A percentile compares a stretch with the other conserved stretches of the same genome.
phyloP scores from a whole-genome alignment of 2,888 invertebrate species.

The Philonicus albiceps region DNA sequence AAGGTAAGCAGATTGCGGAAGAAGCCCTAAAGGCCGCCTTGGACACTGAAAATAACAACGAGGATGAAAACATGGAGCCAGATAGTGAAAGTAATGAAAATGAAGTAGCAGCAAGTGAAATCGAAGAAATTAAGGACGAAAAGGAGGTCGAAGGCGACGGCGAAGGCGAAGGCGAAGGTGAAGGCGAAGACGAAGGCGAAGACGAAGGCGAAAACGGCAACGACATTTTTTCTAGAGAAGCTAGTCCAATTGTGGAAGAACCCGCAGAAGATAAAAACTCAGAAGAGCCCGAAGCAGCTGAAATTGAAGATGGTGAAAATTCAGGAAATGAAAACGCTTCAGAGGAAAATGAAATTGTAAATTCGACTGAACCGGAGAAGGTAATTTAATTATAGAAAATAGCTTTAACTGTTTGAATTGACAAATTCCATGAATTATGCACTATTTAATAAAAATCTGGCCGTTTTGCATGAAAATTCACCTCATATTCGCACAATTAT shows the following conservation, averaged over 20 bases:
- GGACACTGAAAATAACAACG: slow-evolving; percentile 32
- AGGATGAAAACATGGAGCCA: slow-evolving; percentile 39
- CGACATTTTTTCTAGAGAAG: slow-evolving; percentile 29
- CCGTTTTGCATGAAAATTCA: neutral
- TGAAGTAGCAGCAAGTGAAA: slow-evolving; percentile 41
- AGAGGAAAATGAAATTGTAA: slow-evolving; percentile 29
- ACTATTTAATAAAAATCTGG: neutral
- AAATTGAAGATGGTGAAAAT: slow-evolving; percentile 1
- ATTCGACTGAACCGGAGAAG: slow-evolving; percentile 23
- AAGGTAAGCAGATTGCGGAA: slow-evolving; percentile 32
- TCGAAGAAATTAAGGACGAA: slow-evolving; percentile 51
- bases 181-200: slow-evolving; percentile 48
- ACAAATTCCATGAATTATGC: neutral
- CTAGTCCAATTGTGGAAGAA: slow-evolving; percentile 51
- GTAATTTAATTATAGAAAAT: neutral
- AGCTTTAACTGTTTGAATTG: neutral
- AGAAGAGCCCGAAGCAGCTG: neutral
- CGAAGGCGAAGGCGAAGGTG: neutral
- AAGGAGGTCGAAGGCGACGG: neutral
- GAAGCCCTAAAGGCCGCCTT: neutral
- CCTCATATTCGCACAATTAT: neutral
- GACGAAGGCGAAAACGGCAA: neutral
- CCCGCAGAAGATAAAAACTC: slow-evolving; percentile 55
- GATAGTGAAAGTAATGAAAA: neutral
- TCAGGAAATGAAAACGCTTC: slow-evolving; percentile 29